Evolutionary conservation across 2,888 invertebrate species (phyloP).

Genomic region (Stenurella melanura): DNA sequence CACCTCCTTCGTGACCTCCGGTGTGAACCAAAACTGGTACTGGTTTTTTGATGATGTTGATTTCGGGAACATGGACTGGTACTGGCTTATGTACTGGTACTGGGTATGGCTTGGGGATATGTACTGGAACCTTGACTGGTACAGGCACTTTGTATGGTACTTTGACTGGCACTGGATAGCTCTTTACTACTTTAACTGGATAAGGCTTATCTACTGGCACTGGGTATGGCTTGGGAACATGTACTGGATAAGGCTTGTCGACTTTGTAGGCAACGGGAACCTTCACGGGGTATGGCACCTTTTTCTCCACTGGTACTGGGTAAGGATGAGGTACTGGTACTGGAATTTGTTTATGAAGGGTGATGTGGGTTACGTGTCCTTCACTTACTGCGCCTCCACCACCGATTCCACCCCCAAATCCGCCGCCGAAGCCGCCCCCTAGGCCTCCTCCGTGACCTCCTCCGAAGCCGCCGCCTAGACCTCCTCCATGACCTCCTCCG

Average conservation of each 20-base stretch:
- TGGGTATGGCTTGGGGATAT: slow-evolving; percentile 65
- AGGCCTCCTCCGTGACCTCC: slow-evolving; percentile 43
- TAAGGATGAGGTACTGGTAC: slow-evolving; percentile 75
- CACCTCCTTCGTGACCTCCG: slow-evolving; percentile 56
- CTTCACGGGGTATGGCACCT: slow-evolving; percentile 77
- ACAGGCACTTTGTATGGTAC: slow-evolving; percentile 71
- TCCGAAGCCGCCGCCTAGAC: slow-evolving; percentile 45
- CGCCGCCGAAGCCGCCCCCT: slow-evolving; percentile 48
- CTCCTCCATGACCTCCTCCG: slow-evolving; percentile 49
- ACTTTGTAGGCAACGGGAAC: slow-evolving; percentile 75
- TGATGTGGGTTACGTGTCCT: slow-evolving; percentile 75
- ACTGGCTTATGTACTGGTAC: slow-evolving; percentile 73
- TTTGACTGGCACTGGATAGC: slow-evolving; percentile 66
- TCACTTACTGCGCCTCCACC: slow-evolving; percentile 60
- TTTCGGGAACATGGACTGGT: slow-evolving; percentile 73
- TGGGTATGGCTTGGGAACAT: slow-evolving; percentile 79
- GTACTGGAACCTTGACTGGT: slow-evolving; percentile 66
- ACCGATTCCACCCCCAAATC: too few species aligned
- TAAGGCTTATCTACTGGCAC: slow-evolving; percentile 75
- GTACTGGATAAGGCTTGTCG: slow-evolving; percentile 79
- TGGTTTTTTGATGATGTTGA: slow-evolving; percentile 75
- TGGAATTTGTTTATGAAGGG: slow-evolving; percentile 79
- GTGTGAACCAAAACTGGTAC: slow-evolving; percentile 71
- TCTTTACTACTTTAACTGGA: slow-evolving; percentile 74
- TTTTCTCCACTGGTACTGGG: slow-evolving; percentile 82